Conservation (phyloP, 2,113 vertebrate species). For the Hippoglossus stenolepis region DNA sequence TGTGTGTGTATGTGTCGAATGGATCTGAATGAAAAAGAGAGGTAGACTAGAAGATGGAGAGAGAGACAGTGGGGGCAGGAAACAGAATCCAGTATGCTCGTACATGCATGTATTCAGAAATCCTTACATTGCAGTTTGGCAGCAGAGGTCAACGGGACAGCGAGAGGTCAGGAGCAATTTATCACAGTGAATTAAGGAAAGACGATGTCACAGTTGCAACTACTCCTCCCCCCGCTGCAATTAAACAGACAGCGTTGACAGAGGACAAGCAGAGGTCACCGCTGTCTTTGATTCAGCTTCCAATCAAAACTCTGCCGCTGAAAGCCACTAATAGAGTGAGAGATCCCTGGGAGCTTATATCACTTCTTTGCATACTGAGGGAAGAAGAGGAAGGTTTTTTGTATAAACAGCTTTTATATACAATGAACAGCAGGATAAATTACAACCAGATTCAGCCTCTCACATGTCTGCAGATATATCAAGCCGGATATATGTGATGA, state of each 20-base stretch:
- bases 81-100: not conserved
- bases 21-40: constrained; percentile 26
- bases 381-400: not conserved
- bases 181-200: constrained; percentile 53
- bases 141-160: constrained; percentile 37
- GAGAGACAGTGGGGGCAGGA: not conserved
- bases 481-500: not conserved
- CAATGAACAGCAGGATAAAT: not conserved
- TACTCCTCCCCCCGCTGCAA: constrained; percentile 27
- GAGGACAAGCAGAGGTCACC: constrained; percentile 51
- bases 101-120: constrained; percentile 36
- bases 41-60: not conserved
- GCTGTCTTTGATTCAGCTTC: constrained; percentile 41
- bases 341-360: not conserved
- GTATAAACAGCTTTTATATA: not conserved
- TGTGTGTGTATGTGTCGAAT: constrained; percentile 28
- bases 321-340: constrained; percentile 10
- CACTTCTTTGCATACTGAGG: not conserved
- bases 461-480: not conserved
- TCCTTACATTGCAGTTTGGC: constrained; percentile 43
- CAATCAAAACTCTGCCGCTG: not conserved
- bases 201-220: constrained; percentile 17
- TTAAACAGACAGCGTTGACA: constrained; percentile 33
- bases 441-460: not conserved
- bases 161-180: constrained; percentile 46